phyloP scores from a whole-genome alignment of 2,113 vertebrate genomes.

The Pseudonaja textilis region DNA sequence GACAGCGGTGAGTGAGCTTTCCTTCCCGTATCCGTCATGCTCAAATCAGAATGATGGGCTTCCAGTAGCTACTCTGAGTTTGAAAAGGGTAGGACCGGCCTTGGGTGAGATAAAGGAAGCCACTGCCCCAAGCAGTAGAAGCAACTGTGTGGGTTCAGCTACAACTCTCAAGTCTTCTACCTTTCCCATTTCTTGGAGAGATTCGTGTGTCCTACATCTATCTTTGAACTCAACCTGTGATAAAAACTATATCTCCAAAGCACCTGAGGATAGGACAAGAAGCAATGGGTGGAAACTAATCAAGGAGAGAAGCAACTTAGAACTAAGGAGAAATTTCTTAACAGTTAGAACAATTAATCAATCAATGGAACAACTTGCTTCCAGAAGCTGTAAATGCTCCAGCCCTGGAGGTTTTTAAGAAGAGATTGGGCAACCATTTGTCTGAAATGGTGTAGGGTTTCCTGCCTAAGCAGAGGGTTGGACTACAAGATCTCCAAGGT shows the following conservation, averaged over 20 bases:
- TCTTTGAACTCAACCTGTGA: background rate
- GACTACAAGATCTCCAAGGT: too few species aligned
- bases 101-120: background rate
- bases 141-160: background rate
- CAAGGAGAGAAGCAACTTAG: too few species aligned
- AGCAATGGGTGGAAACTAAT: too few species aligned
- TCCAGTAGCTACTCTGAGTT: background rate
- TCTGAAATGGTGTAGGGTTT: too few species aligned
- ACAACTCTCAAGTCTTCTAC: background rate
- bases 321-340: too few species aligned
- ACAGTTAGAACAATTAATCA: too few species aligned
- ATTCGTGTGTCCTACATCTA: background rate
- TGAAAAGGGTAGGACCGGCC: background rate
- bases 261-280: too few species aligned
- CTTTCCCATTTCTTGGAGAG: background rate
- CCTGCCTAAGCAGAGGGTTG: too few species aligned
- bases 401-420: too few species aligned
- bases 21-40: background rate
- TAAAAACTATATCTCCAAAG: background rate
- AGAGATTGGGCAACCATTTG: too few species aligned
- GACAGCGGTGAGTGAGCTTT: constrained; percentile 9
- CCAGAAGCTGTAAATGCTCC: too few species aligned
- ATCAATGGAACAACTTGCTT: too few species aligned
- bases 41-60: background rate
- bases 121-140: background rate